Evolutionary conservation across 2,113 vertebrate species (phyloP), one percentile per base, ranked within the genome.

Genomic region (Nerophis ophidion): DNA sequence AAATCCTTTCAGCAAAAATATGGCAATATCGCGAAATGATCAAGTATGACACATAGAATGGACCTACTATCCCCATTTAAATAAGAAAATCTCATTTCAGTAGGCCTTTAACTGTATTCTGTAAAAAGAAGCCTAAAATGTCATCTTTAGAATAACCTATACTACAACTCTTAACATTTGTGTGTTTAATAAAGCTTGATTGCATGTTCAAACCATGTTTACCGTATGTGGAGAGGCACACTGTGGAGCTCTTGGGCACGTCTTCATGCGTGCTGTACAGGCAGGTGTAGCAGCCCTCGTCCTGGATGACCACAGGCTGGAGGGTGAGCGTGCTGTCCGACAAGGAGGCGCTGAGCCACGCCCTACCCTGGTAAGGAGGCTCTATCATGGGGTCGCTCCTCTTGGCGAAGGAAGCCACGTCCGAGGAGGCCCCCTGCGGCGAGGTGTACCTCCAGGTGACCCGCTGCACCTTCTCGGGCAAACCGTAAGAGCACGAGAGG

Each of bases 251-350:
- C 76, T 86, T 89, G 1, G 33, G 75, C 16, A 81, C 86, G 0
- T 86, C 85, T 0, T 65, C 40, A 15, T 61, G 68, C 4, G 76
- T 85, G 74, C 80, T 61, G 57, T 84, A 92, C 63, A 86, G 56
- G 66, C 90, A 92, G 56, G 82, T 86, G 80, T 90, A 91, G 82
- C 90, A 92, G 48, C 86, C 90, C 65, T 92, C 90, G 5, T 92
- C 90, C 70, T 80, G 69, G 44, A 81, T 71, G 1, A 58, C 14
- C 40, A 92, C 89, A 0, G 89, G 82, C 59, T 85, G 80, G 62
- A 92, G 84, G 60, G 76, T 84, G 60, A 92, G 86, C 66, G 75
- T 63, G 26, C 83, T 88, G 14, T 87, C 51, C 5, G 85, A 87
- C 51, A 91, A 62, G 6, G 87, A 88, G 50, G 74, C 35, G n/a